Evolutionary conservation across 2,797 vertebrate genomes (phyloP), one percentile per base, ranked within the genome.

Genomic region (Megalops cyprinoides): DNA sequence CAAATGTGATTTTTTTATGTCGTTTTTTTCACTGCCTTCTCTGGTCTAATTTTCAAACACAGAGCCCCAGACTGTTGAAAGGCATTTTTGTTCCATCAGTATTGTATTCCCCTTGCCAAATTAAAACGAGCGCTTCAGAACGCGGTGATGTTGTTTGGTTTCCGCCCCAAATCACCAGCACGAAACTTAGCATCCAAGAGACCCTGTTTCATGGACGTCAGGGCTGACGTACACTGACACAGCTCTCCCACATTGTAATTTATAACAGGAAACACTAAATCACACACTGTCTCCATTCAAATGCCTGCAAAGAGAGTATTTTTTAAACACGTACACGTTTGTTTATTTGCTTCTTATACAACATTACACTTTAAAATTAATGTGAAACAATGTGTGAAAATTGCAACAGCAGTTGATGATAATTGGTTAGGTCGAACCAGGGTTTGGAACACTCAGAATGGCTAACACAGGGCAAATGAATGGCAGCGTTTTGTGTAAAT

Each of bases 131-230:
- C 31, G 69, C 48, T 79, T 74, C 31, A 74, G 62, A 71, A 74
- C 55, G 28, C 74, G 53, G n/a, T 53, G 23, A 48, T 53, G 56
- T 39, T 71, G 48, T 9, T 51, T 28, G 78, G 62, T 39, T 69
- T 55, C 65, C 25, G 23, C 42, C 51, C 39, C 78, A 74, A 51
- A 74, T 46, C 69, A 44, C 51, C 28, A 28, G 28, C 20, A 18
- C n/a, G 69, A 58, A 74, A 53, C 78, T 56, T 34, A 49, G 39
- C 69, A 37, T 56, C 51, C 42, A 67, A 12, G 46, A 62, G 49
- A 42, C 25, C 25, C 48, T 51, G 44, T 14, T 67, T 77, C 76
- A 48, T 23, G 20, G 49, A 31, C 20, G 42, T 91, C 88, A 10
- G 20, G 20, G 39, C 18, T 49, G n/a, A 42, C 34, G 42, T 34